Evolutionary conservation across 2,888 invertebrate genomes (phyloP).

Genomic region (Caenorhabditis virilis): DNA sequence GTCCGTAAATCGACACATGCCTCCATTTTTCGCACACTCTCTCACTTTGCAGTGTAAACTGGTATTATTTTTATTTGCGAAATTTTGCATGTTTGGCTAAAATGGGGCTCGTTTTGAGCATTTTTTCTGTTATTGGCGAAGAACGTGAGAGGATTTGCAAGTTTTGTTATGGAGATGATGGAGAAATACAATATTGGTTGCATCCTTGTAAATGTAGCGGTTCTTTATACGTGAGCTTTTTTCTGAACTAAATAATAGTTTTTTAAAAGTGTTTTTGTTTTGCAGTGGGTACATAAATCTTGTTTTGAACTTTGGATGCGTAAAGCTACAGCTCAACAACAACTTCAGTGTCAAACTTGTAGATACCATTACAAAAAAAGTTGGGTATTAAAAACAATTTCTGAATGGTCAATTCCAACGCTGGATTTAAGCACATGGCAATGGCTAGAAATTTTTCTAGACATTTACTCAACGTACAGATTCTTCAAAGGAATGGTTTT

Average conservation of each 20-base stretch:
- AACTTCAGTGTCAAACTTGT: conserved; percentile 47
- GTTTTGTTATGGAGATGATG: conserved; percentile 39
- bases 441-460: conserved; percentile 31
- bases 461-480: conserved; percentile 40
- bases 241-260: not conserved
- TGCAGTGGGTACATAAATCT: conserved; percentile 50
- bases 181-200: conserved; percentile 11
- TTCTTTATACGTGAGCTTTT: conserved; percentile 36
- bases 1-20: conserved; percentile 31
- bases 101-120: conserved; percentile 7
- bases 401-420: conserved; percentile 39
- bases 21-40: conserved; percentile 21
- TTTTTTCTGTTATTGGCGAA: conserved; percentile 5
- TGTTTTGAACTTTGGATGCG: conserved; percentile 51
- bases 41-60: too few relatives aligned
- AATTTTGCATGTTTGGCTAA: not conserved
- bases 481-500: conserved; percentile 25
- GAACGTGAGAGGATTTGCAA: conserved; percentile 15
- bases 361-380: conserved; percentile 47
- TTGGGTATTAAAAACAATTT: conserved; percentile 35
- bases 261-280: conserved; percentile 2
- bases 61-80: not conserved
- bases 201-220: conserved; percentile 49
- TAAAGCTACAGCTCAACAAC: conserved; percentile 47
- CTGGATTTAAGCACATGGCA: conserved; percentile 18